phyloP scores from a whole-genome alignment of 2,797 vertebrate genomes.

The Zalophus californianus region DNA sequence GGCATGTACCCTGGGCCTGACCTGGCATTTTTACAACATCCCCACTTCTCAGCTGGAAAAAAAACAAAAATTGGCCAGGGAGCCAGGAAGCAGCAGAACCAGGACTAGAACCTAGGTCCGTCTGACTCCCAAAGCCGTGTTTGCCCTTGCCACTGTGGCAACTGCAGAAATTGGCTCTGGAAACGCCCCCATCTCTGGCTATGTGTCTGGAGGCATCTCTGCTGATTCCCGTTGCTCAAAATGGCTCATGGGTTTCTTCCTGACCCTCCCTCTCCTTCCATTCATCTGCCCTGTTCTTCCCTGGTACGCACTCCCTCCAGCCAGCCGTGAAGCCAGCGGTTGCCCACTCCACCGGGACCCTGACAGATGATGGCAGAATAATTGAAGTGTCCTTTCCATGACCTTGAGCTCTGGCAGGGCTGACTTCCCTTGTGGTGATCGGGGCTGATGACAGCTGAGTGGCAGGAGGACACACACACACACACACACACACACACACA shows the following conservation, averaged over 20 bases:
- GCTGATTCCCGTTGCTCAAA: background rate
- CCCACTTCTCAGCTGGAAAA: background rate
- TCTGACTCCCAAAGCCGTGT: background rate
- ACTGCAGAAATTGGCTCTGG: background rate
- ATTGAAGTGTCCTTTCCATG: constrained; percentile 88
- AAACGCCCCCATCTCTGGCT: background rate
- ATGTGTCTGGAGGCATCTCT: background rate
- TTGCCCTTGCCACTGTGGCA: background rate
- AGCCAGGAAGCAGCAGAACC: background rate
- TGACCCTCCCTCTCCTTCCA: background rate
- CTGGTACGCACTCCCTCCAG: constrained; percentile 55
- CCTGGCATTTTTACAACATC: background rate
- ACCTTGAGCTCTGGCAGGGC: constrained; percentile 86
- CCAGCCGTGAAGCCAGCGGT: constrained; percentile 71
- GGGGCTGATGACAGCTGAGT: constrained; percentile 73
- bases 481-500: too few species aligned
- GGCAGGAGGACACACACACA: constrained; percentile 48
- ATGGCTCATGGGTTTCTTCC: background rate
- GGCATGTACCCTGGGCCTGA: background rate
- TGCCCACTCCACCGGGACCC: constrained; percentile 81
- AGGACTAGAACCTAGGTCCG: background rate
- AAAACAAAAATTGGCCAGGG: background rate
- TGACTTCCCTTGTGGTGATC: constrained; percentile 70
- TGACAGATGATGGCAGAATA: constrained; percentile 86
- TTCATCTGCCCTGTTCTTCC: constrained; percentile 25